Evolutionary conservation across 2,113 vertebrate species (phyloP).

Genomic region (Lepus timidus): DNA sequence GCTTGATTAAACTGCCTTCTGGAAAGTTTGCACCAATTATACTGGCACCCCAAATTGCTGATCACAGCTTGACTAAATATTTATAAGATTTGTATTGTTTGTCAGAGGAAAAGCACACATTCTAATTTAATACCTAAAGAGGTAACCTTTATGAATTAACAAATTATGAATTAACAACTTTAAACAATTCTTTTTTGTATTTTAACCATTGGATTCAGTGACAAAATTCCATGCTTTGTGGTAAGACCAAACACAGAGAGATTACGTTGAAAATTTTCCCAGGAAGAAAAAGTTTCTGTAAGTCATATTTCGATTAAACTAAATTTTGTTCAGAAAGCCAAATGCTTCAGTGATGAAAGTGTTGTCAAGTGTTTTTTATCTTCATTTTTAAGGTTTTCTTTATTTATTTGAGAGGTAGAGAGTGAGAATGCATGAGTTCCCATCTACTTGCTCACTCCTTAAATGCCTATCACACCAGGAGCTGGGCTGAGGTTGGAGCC

Average conservation of each 20-base stretch:
- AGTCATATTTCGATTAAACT: constrained; percentile 26
- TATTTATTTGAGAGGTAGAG: no score
- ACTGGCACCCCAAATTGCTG: neutral
- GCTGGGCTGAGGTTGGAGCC: no score
- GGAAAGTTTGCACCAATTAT: neutral
- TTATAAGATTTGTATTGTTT: neutral
- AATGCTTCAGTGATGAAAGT: constrained; percentile 24
- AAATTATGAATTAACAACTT: neutral
- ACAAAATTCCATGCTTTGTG: neutral
- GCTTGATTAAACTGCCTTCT: neutral
- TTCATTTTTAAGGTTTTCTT: no score
- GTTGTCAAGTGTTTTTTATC: no score
- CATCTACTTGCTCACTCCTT: no score
- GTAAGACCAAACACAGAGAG: neutral
- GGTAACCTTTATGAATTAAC: neutral
- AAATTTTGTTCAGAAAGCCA: neutral
- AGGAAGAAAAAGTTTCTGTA: neutral
- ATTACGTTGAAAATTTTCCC: neutral
- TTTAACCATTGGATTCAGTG: neutral
- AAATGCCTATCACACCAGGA: no score
- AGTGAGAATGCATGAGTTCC: no score
- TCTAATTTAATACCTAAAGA: neutral
- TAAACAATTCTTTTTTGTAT: neutral
- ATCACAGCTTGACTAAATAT: neutral
- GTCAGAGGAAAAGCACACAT: neutral